Conservation (phyloP, 2,797 vertebrate species). For the Centropyge bicolor region DNA sequence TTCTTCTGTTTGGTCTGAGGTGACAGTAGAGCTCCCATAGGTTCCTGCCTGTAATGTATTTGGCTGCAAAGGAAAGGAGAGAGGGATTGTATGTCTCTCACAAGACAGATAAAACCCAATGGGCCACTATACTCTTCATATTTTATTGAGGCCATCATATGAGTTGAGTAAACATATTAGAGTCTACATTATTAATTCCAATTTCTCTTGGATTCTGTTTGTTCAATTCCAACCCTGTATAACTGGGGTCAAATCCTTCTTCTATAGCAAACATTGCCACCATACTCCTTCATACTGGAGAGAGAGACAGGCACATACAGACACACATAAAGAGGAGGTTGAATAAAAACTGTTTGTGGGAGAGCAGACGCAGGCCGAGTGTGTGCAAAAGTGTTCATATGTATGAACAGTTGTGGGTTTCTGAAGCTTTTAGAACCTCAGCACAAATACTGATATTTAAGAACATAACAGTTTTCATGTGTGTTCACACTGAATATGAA, state of each 20-base stretch:
- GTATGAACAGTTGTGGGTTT: background rate
- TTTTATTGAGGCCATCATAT: conserved; percentile 81
- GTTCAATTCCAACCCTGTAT: conserved; percentile 47
- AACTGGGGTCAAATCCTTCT: conserved; percentile 66
- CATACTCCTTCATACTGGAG: conserved; percentile 31
- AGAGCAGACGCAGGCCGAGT: conserved; percentile 9
- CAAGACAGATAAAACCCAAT: conserved; percentile 46
- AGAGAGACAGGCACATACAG: conserved; percentile 32
- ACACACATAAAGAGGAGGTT: conserved; percentile 21
- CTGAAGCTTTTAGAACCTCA: conserved; percentile 1
- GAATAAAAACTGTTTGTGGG: conserved; percentile 35
- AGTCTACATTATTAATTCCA: conserved; percentile 85
- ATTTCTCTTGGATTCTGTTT: conserved; percentile 77
- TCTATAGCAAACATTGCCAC: conserved; percentile 51
- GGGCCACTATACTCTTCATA: conserved; percentile 70
- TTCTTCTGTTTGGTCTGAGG: conserved; percentile 57
- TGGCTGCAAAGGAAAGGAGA: conserved; percentile 17
- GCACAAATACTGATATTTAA: background rate
- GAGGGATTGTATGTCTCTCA: conserved; percentile 25
- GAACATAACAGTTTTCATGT: background rate
- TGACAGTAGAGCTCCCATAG: conserved; percentile 14
- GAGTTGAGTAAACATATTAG: conserved; percentile 81
- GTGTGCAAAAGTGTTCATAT: background rate
- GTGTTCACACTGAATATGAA: background rate
- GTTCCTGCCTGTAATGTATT: conserved; percentile 41